Conservation (phyloP, 2,113 vertebrate genomes). For the Perognathus longimembris region DNA sequence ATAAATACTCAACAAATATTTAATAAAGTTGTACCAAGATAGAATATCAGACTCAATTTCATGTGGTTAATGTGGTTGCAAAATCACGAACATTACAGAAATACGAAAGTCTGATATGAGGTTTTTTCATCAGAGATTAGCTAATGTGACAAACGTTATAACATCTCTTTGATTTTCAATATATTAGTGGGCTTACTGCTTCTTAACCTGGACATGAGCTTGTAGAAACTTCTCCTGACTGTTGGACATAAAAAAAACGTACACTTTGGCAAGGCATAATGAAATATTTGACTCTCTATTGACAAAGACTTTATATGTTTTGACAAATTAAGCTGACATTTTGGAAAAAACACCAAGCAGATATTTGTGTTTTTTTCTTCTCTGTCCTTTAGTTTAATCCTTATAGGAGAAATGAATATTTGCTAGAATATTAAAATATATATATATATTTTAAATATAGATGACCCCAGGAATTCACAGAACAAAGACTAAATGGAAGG, state of each 20-base stretch:
- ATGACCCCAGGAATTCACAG: background rate
- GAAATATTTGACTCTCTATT: slow-evolving; percentile 7
- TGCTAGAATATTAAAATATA: slow-evolving; percentile 8
- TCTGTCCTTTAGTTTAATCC: background rate
- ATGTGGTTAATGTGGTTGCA: background rate
- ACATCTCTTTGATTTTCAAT: background rate
- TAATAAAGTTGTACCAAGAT: background rate
- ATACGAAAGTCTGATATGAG: background rate
- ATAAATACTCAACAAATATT: background rate
- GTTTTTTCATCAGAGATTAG: background rate
- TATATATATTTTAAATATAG: background rate
- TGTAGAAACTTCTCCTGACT: background rate
- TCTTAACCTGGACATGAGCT: rapidly evolving
- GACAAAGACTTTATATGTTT: background rate
- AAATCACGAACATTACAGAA: background rate
- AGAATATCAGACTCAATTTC: background rate
- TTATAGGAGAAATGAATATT: background rate
- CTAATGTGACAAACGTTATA: background rate
- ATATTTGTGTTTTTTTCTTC: background rate
- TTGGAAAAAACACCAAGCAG: slow-evolving; percentile 3
- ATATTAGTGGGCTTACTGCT: background rate
- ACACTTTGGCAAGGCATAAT: background rate
- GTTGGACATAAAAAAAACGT: background rate
- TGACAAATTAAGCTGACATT: slow-evolving; percentile 11
- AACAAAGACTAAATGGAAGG: background rate